Conservation (phyloP, 2,113 vertebrate genomes). For the Dicrurus megarhynchus region DNA sequence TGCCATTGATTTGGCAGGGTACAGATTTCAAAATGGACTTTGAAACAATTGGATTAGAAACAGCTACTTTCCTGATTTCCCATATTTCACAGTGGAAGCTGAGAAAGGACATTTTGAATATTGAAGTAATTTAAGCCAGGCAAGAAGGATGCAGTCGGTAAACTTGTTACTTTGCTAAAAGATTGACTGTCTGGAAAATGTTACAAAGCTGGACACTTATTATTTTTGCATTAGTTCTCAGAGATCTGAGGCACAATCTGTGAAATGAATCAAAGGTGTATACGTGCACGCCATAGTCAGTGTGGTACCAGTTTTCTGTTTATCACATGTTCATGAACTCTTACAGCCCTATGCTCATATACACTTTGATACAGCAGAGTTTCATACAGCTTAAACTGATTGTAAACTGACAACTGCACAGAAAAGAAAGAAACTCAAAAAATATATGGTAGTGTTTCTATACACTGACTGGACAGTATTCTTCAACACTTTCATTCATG, state of each 20-base stretch:
- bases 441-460: not conserved
- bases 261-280: not conserved
- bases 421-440: not conserved
- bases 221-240: not conserved
- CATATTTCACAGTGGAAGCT: not conserved
- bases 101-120: constrained; percentile 8
- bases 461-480: not conserved
- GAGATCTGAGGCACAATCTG: not conserved
- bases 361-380: not conserved
- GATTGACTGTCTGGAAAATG: not conserved
- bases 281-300: not conserved
- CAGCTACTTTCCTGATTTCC: constrained; percentile 39
- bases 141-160: not conserved
- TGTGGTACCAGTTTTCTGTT: not conserved
- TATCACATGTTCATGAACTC: not conserved
- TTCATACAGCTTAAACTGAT: not conserved
- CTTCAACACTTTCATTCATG: not conserved
- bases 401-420: not conserved
- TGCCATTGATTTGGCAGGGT: not conserved
- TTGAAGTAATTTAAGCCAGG: not conserved
- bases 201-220: not conserved
- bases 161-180: constrained; percentile 8
- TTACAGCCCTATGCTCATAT: not conserved
- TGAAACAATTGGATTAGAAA: constrained; percentile 31
- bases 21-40: constrained; percentile 1